phyloP scores from a whole-genome alignment of 2,888 invertebrate species.

The Cryptus armator region DNA sequence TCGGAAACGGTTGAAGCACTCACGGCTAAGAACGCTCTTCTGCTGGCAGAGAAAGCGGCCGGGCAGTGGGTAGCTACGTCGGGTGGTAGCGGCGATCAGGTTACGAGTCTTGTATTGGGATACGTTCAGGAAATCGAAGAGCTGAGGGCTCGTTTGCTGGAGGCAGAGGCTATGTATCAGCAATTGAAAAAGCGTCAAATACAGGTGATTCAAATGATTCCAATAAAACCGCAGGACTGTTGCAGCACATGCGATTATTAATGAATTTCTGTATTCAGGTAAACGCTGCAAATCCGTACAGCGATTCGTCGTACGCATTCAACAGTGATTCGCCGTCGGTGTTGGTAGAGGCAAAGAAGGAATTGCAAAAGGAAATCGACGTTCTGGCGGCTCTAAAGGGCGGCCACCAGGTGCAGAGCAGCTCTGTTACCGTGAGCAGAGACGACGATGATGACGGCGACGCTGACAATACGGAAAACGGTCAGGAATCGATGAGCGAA shows the following conservation, averaged over 20 bases:
- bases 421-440: conserved; percentile 85
- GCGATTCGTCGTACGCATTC: conserved; percentile 87
- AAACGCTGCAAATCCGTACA: conserved; percentile 81
- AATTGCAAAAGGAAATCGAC: conserved; percentile 90
- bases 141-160: conserved; percentile 94
- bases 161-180: conserved; percentile 93
- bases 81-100: conserved; percentile 86
- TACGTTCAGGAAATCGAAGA: conserved; percentile 97
- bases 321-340: conserved; percentile 87
- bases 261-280: conserved; percentile 73
- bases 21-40: conserved; percentile 92
- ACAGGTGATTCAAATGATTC: conserved; percentile 73
- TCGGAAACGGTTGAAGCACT: conserved; percentile 96
- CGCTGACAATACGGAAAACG: conserved; percentile 86
- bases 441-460: conserved; percentile 85
- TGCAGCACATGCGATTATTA: background rate
- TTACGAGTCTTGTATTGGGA: conserved; percentile 91
- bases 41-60: conserved; percentile 92
- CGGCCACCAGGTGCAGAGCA: conserved; percentile 78
- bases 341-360: conserved; percentile 93
- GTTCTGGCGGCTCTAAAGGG: conserved; percentile 85
- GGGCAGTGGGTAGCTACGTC: conserved; percentile 87
- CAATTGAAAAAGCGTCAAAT: conserved; percentile 87
- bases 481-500: conserved; percentile 88
- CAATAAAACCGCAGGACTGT: background rate